A percentile compares a stretch with the other conserved stretches of the same genome.
Evolutionary conservation across 37 sponge, comb jelly and placozoan genomes (phyloP).

Genomic region (Beroe ovata): DNA sequence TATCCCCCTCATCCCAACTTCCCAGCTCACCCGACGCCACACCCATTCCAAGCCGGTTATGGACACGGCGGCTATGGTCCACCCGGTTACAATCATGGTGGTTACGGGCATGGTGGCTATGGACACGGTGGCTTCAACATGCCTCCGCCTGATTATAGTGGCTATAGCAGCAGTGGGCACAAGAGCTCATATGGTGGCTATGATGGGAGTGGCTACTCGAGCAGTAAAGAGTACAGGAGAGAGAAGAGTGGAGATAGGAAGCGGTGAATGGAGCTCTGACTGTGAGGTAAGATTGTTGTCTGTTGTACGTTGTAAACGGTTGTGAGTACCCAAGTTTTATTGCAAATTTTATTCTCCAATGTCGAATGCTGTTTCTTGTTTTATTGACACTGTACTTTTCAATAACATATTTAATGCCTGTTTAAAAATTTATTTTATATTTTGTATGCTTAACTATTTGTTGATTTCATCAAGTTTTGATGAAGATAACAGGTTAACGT

Average conservation of each 20-base stretch:
- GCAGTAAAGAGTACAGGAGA: not conserved
- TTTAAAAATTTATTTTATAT: too few relatives aligned
- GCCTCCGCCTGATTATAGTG: not conserved
- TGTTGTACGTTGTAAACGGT: too few relatives aligned
- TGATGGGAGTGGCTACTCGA: not conserved
- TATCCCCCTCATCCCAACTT: not conserved
- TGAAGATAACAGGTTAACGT: too few relatives aligned
- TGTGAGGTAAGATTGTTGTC: too few relatives aligned
- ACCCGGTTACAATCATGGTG: not conserved
- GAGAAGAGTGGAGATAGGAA: not conserved
- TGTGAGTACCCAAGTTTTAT: too few relatives aligned
- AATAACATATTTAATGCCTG: too few relatives aligned
- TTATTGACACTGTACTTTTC: not conserved
- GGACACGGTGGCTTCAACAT: too few relatives aligned
- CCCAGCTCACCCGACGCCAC: too few relatives aligned
- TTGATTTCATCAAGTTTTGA: too few relatives aligned
- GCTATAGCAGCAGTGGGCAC: not conserved
- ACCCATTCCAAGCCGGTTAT: slow-evolving; percentile 26
- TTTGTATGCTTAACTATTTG: too few relatives aligned
- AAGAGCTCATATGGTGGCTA: not conserved
- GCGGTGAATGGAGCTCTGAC: too few relatives aligned
- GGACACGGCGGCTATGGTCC: not conserved
- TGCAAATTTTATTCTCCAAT: not conserved
- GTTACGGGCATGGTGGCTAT: slow-evolving; percentile 37
- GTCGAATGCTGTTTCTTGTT: not conserved